phyloP scores from a whole-genome alignment of 2,113 vertebrate genomes.

The Rhynchopsitta pachyrhyncha region DNA sequence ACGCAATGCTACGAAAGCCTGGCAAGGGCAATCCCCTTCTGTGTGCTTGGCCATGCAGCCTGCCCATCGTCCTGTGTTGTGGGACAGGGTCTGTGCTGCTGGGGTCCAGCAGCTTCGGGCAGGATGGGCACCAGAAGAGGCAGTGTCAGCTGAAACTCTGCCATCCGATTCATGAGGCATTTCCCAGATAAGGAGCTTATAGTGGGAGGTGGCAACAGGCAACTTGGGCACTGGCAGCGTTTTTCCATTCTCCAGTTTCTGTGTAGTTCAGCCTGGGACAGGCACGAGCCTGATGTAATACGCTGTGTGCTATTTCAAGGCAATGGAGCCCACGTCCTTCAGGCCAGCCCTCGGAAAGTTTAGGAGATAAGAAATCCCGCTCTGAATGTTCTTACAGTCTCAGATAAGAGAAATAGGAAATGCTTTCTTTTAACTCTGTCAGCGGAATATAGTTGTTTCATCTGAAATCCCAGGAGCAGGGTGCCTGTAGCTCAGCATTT shows the following conservation, averaged over 20 bases:
- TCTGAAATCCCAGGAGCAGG: neutral
- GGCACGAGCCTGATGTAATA: slow-evolving; percentile 41
- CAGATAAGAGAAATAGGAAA: neutral
- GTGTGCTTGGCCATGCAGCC: neutral
- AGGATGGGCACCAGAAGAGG: neutral
- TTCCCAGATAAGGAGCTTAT: slow-evolving; percentile 52
- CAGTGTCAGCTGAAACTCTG: neutral
- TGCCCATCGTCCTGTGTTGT: accelerated
- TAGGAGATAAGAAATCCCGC: slow-evolving; percentile 20
- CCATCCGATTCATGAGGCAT: neutral
- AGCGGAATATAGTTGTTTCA: neutral
- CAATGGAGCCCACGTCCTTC: neutral
- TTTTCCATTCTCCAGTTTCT: slow-evolving; percentile 63
- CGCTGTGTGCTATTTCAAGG: slow-evolving; percentile 48
- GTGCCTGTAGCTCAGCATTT: neutral
- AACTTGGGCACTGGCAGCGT: neutral
- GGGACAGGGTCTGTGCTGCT: neutral
- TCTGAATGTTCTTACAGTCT: neutral
- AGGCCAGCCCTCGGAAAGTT: slow-evolving; percentile 2
- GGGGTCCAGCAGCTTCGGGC: neutral
- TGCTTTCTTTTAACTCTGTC: neutral
- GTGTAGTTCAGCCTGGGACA: slow-evolving; percentile 56
- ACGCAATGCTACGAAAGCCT: neutral
- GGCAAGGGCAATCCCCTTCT: neutral
- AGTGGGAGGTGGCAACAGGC: slow-evolving; percentile 53